These are phyloP conservation scores for Bruchidius siliquastri DNA, from an alignment of 2,888 invertebrate species.

Conservation along the genomic window DNA sequence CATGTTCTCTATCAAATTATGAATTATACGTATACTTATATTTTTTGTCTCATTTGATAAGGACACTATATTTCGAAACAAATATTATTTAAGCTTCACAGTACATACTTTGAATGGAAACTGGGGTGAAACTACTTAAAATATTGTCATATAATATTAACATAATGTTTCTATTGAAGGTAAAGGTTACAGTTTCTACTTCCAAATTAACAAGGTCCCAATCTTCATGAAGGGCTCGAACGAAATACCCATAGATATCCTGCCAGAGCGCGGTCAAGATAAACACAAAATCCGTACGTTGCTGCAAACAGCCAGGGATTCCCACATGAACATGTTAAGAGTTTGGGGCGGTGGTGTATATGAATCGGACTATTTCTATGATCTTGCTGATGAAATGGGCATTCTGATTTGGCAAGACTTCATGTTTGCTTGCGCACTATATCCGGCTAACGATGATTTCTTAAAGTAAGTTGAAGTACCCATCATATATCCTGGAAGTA, in stretches of 20 bases:
- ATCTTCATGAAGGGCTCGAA: conserved; percentile 96
- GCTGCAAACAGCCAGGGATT: conserved; percentile 64
- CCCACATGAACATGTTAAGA: conserved; percentile 89
- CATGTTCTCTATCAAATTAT: too few species aligned
- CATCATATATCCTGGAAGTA: neutral
- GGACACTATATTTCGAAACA: too few species aligned
- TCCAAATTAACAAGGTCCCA: conserved; percentile 77
- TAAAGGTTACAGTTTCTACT: conserved; percentile 74
- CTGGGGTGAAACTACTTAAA: too few species aligned
- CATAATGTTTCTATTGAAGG: too few species aligned
- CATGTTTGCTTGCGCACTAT: conserved; percentile 95
- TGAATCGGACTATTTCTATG: conserved; percentile 86
- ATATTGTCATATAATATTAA: too few species aligned
- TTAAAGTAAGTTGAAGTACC: conserved; percentile 51
- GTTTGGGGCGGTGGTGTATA: conserved; percentile 99
- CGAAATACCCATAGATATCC: conserved; percentile 83
- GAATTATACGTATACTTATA: too few species aligned
- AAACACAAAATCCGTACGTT: conserved; percentile 58
- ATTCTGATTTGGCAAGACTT: conserved; percentile 97
- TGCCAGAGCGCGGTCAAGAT: conserved; percentile 69
- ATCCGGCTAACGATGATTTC: conserved; percentile 72
- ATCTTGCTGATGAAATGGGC: conserved; percentile 80
- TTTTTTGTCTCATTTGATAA: too few species aligned
- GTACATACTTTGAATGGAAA: too few species aligned
- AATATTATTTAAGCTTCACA: too few species aligned